Percentiles rank a stretch among this genome's conserved stretches.
These are phyloP conservation scores for Plebejus anna DNA, from an alignment of 2,888 invertebrate species.

Conservation along the genomic window DNA sequence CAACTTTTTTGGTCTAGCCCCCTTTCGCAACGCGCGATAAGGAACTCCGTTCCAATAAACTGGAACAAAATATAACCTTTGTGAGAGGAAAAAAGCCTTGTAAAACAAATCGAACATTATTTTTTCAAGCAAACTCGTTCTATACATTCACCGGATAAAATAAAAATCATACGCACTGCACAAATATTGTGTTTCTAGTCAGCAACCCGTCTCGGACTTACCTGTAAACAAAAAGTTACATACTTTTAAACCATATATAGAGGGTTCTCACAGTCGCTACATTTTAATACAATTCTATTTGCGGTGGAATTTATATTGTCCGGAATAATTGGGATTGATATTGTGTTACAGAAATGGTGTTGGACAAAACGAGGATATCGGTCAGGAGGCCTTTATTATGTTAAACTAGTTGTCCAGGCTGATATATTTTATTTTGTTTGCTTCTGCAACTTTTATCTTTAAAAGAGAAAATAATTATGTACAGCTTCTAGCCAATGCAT, in stretches of 20 bases:
- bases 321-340: conserved; percentile 16
- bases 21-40: too few relatives aligned
- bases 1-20: too few relatives aligned
- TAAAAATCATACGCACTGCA: conserved; percentile 37
- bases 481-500: not conserved
- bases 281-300: conserved; percentile 22
- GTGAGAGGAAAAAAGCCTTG: not conserved
- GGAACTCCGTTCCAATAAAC: too few relatives aligned
- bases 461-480: not conserved
- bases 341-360: conserved; percentile 19
- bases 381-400: conserved; percentile 16
- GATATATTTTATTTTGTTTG: not conserved
- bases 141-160: conserved; percentile 32
- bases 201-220: conserved; percentile 42
- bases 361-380: conserved; percentile 6
- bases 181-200: conserved; percentile 41
- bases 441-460: not conserved
- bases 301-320: not conserved
- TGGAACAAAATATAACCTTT: too few relatives aligned
- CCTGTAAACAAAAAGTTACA: conserved; percentile 40
- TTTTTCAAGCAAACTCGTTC: not conserved
- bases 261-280: conserved; percentile 26
- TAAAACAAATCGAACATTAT: not conserved
- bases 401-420: not conserved
- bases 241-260: conserved; percentile 21